Conservation (phyloP, 2,888 invertebrate genomes). For the Agonopterix heracliana region DNA sequence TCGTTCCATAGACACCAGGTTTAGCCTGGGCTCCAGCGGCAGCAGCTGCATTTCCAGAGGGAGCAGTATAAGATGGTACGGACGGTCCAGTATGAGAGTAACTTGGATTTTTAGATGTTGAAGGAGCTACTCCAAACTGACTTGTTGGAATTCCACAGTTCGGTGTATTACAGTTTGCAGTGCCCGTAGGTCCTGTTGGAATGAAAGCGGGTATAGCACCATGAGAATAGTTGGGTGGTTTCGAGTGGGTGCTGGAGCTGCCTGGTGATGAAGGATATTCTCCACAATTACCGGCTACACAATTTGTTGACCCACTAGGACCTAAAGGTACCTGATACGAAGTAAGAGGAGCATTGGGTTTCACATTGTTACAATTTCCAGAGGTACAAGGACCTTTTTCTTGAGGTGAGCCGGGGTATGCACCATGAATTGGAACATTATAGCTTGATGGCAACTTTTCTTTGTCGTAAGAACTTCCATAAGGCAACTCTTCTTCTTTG, state of each 20-base stretch:
- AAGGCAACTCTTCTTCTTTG: constrained; percentile 31
- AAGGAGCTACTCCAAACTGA: not conserved
- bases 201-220: constrained; percentile 14
- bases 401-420: constrained; percentile 8
- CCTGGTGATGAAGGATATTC: constrained; percentile 1
- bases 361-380: constrained; percentile 11
- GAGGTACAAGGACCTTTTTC: constrained; percentile 13
- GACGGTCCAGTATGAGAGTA: not conserved
- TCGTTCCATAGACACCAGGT: not conserved
- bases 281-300: constrained; percentile 26
- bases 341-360: constrained; percentile 1
- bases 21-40: constrained; percentile 4
- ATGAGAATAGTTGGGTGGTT: constrained; percentile 10
- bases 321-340: constrained; percentile 8
- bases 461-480: constrained; percentile 15
- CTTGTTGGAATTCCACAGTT: constrained; percentile 2
- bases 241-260: constrained; percentile 2
- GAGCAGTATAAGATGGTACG: not conserved
- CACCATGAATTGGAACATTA: constrained; percentile 25
- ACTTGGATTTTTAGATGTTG: constrained; percentile 3
- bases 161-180: constrained; percentile 5
- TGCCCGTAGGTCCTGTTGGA: constrained; percentile 8
- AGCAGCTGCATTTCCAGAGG: constrained; percentile 5
- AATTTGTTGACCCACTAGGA: constrained; percentile 13
- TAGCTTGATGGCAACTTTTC: constrained; percentile 28